A percentile compares a stretch with the other conserved stretches of the same genome.
Conservation (phyloP, 1,140 invertebrate genomes). For the Mactra quadrangularis region DNA sequence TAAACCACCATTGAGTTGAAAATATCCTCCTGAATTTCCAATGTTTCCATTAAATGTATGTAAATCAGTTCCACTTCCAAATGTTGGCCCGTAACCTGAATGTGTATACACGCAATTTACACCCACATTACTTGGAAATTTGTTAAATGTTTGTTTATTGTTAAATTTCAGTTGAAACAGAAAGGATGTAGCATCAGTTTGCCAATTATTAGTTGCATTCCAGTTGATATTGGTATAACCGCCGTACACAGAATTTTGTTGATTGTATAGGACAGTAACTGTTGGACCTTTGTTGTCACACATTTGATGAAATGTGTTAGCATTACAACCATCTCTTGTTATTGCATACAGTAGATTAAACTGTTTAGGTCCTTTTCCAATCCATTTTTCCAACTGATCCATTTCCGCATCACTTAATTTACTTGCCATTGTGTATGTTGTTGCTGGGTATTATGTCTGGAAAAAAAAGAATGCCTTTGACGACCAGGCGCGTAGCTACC, state of each 20-base stretch:
- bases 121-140: neutral
- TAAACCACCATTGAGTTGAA: slow-evolving; percentile 1
- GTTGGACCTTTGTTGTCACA: slow-evolving; percentile 66
- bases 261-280: slow-evolving; percentile 63
- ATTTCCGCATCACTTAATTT: neutral
- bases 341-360: slow-evolving; percentile 63
- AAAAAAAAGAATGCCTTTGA: too few relatives aligned
- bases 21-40: neutral
- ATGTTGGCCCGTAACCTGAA: slow-evolving; percentile 32
- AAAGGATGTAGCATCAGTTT: slow-evolving; percentile 59
- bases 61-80: slow-evolving; percentile 41
- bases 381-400: slow-evolving; percentile 54
- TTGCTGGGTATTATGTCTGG: too few relatives aligned
- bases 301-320: slow-evolving; percentile 58
- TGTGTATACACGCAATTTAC: too few relatives aligned
- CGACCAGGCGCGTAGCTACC: too few relatives aligned
- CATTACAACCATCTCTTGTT: slow-evolving; percentile 55
- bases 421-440: slow-evolving; percentile 5
- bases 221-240: slow-evolving; percentile 61
- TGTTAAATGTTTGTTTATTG: neutral
- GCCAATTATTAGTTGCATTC: slow-evolving; percentile 20
- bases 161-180: slow-evolving; percentile 56
- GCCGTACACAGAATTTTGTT: slow-evolving; percentile 62
- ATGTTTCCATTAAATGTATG: slow-evolving; percentile 22
- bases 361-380: slow-evolving; percentile 41